phyloP scores from a whole-genome alignment of 2,797 vertebrate genomes.

The Pangasius larnaudii region DNA sequence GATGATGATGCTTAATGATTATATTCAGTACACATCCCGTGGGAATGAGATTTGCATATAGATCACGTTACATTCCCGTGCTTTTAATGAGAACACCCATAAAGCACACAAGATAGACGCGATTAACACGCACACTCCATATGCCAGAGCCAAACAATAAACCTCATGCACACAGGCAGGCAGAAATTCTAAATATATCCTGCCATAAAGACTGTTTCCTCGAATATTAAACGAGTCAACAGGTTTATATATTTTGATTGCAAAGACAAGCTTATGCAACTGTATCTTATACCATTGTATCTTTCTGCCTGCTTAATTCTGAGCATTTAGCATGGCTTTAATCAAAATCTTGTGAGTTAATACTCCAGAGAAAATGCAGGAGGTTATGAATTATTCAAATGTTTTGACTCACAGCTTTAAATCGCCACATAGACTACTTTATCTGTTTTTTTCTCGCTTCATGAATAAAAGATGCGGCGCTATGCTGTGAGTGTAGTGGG shows the following conservation, averaged over 20 bases:
- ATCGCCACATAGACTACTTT: slow-evolving; percentile 48
- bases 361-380: slow-evolving; percentile 43
- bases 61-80: not conserved
- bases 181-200: not conserved
- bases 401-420: slow-evolving; percentile 53
- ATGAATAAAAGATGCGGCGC: slow-evolving; percentile 61
- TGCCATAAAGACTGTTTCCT: not conserved
- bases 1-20: not conserved
- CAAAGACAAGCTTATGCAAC: not conserved
- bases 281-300: not conserved
- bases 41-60: not conserved
- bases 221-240: not conserved
- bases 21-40: not conserved
- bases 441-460: slow-evolving; percentile 38
- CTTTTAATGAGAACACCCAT: not conserved
- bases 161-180: not conserved
- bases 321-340: slow-evolving; percentile 33
- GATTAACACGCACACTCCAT: not conserved
- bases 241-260: not conserved
- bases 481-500: slow-evolving; percentile 28
- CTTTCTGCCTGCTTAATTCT: slow-evolving; percentile 16
- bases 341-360: slow-evolving; percentile 52
- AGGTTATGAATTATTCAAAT: slow-evolving; percentile 57
- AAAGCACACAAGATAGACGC: not conserved
- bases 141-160: not conserved